phyloP scores from a whole-genome alignment of 2,888 invertebrate genomes.

The Listrodromus nycthemerus region DNA sequence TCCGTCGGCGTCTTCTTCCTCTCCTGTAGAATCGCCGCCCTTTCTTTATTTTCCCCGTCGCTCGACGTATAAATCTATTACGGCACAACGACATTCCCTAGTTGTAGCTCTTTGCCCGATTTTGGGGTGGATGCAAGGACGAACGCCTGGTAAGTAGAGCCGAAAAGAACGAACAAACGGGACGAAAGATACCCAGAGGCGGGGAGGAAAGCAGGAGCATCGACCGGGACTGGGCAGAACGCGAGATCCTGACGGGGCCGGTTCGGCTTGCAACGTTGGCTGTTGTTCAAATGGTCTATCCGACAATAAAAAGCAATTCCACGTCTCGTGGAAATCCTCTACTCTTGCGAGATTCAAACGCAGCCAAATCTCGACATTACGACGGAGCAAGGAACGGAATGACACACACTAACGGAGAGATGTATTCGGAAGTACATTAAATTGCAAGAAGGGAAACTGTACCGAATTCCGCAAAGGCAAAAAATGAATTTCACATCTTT shows the following conservation, averaged over 20 bases:
- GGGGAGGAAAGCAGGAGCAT: conserved; percentile 39
- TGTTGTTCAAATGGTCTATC: conserved; percentile 83
- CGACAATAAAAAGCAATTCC: conserved; percentile 82
- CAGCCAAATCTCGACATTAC: conserved; percentile 63
- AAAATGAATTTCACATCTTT: conserved; percentile 53
- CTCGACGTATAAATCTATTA: conserved; percentile 80
- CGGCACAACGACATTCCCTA: conserved; percentile 73
- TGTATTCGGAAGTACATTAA: conserved; percentile 29
- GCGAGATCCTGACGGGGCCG: conserved; percentile 48
- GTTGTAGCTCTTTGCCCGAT: conserved; percentile 47
- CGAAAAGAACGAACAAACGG: conserved; percentile 30
- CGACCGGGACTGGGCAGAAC: conserved; percentile 37
- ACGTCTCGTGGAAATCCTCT: conserved; percentile 77
- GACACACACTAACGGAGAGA: conserved; percentile 1
- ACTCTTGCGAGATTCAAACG: conserved; percentile 80
- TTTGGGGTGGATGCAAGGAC: conserved; percentile 36
- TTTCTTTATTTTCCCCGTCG: conserved; percentile 62
- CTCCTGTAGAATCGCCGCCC: conserved; percentile 25
- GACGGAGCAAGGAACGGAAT: conserved; percentile 17
- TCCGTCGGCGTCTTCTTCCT: conserved; percentile 21
- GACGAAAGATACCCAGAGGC: conserved; percentile 12
- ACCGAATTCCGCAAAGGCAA: conserved; percentile 6
- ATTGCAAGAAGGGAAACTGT: conserved; percentile 22
- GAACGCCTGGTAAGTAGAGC: conserved; percentile 43
- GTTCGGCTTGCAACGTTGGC: conserved; percentile 80